Conservation (phyloP, 2,797 vertebrate genomes). For the Enteromius afrohamiltoni region DNA sequence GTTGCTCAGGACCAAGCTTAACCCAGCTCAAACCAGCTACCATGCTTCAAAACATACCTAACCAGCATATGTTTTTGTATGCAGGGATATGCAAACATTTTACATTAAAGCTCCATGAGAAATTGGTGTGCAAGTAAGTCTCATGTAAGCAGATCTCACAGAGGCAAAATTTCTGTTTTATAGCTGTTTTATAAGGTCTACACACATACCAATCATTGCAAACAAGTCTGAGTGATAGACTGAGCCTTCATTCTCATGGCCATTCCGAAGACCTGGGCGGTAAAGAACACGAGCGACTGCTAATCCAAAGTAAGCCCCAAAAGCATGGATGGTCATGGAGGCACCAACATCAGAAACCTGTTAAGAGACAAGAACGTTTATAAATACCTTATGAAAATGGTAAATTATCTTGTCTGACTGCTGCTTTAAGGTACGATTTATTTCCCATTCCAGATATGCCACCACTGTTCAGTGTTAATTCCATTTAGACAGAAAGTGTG, state of each 20-base stretch:
- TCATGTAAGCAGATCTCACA: background rate
- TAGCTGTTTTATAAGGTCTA: background rate
- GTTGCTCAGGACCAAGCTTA: no score
- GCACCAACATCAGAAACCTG: constrained; percentile 91
- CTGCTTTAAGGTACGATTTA: background rate
- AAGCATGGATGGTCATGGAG: constrained; percentile 95
- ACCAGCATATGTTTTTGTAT: no score
- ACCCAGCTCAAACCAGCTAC: background rate
- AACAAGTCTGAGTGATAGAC: constrained; percentile 92
- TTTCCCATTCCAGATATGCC: background rate
- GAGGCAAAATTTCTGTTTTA: background rate
- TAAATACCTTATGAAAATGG: background rate
- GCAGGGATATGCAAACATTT: background rate
- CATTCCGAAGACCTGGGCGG: constrained; percentile 76
- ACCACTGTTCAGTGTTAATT: background rate
- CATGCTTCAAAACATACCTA: background rate
- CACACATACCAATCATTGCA: constrained; percentile 91
- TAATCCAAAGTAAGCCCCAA: constrained; percentile 96
- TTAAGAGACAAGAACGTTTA: background rate
- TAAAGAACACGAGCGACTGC: constrained; percentile 85
- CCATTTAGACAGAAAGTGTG: background rate
- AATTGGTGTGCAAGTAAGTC: background rate
- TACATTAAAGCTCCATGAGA: background rate
- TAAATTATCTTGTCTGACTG: background rate
- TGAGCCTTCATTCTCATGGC: constrained; percentile 88